A percentile compares a stretch with the other conserved stretches of the same genome.
phyloP scores from a whole-genome alignment of 2,888 invertebrate species.

The Tridacna gigas region DNA sequence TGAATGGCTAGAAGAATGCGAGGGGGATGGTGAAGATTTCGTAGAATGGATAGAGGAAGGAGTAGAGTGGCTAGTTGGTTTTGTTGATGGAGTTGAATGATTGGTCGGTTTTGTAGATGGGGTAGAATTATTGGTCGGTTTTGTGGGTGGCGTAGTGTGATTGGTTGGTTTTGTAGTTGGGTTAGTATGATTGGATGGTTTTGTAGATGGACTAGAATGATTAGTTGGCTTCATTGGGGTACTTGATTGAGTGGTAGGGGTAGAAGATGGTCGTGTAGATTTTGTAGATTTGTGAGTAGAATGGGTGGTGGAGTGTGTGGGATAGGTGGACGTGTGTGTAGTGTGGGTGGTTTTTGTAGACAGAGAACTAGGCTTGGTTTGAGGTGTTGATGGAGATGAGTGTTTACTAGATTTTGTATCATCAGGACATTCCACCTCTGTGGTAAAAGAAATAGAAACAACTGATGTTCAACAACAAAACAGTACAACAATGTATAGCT shows the following conservation, averaged over 20 bases:
- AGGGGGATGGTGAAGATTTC: neutral
- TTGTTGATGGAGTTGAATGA: neutral
- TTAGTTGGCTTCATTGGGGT: neutral
- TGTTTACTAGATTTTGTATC: slow-evolving; percentile 14
- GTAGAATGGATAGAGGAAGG: neutral
- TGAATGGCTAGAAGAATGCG: neutral
- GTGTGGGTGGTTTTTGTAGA: neutral
- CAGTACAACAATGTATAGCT: too few relatives aligned
- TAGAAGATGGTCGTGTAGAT: neutral
- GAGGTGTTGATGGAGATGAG: neutral
- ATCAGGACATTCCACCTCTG: slow-evolving; percentile 10
- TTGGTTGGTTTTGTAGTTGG: neutral
- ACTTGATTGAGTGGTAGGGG: neutral
- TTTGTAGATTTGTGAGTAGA: neutral
- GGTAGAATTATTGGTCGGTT: neutral
- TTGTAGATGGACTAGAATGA: neutral
- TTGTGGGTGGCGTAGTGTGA: neutral
- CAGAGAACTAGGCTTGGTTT: neutral
- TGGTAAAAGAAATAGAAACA: neutral
- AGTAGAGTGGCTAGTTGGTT: slow-evolving; percentile 10
- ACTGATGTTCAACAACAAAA: too few relatives aligned
- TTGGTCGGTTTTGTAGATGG: neutral
- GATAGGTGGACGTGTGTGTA: neutral
- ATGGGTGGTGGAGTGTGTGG: neutral
- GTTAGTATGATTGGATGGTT: neutral